Evolutionary conservation across 2,888 invertebrate species (phyloP), one percentile per base, ranked within the genome.

Genomic region (Mechanitis messenoides): DNA sequence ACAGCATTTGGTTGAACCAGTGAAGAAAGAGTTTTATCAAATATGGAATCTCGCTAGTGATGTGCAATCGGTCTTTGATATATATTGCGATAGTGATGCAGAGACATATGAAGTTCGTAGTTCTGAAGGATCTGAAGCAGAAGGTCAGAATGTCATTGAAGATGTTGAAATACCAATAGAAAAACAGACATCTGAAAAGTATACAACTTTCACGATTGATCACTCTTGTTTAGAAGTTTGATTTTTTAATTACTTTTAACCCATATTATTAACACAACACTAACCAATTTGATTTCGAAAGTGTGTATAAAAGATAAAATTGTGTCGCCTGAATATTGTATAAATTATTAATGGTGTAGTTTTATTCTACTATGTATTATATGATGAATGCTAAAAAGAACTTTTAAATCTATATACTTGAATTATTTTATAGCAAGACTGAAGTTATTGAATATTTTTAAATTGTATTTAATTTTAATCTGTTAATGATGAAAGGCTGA

Each of bases 21-120:
- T 92, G 68, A 85, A 78, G 68, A 79, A 68, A 0, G 92, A 93
- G 74, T 95, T 94, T 80, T 84, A 93, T 61, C 84, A 85, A 68
- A 83, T 94, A 70, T 94, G 94, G 94, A 72, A 67, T 5, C 69
- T 61, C 33, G 70, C 71, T 57, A 72, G 66, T 55, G 68, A 75
- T 65, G 66, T 74, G 38, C 68, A 69, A 61, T 62, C 65, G 55
- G 60, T 67, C 56, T 67, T 63, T 56, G 68, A 67, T 59, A 61
- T 67, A 50, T 55, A 63, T 9, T 66, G 68, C 60, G 71, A 72
- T 55, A 72, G 71, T 68, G 76, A 74, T 54, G 62, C 67, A 42
- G 75, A 72, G 65, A 71, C 71, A 59, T 62, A 70, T 47, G 72
- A 70, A 57, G 68, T 68, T 38, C 46, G 57, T 38, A 68, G 71